Conservation (phyloP, 2,113 vertebrate species). For the Pomatorhinus ruficollis region DNA sequence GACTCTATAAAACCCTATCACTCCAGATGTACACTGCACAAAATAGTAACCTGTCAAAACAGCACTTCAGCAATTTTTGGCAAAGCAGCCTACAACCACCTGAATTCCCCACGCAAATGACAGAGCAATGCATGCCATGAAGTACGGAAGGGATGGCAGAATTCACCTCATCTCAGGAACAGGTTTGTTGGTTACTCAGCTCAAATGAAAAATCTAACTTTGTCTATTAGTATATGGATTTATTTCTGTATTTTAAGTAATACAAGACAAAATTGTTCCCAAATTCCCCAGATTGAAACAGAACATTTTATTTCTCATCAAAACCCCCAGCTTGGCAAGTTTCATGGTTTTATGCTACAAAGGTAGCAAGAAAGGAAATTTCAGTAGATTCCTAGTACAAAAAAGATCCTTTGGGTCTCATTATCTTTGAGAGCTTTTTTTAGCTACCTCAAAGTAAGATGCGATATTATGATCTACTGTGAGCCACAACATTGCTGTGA, state of each 20-base stretch:
- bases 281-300: not conserved
- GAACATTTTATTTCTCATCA: not conserved
- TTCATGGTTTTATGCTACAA: not conserved
- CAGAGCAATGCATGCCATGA: accelerated
- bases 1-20: not conserved
- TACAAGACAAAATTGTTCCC: not conserved
- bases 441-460: not conserved
- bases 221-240: too few relatives aligned
- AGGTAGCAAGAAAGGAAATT: not conserved
- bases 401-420: not conserved
- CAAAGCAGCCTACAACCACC: not conserved
- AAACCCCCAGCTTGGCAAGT: not conserved
- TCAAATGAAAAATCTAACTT: not conserved
- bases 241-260: not conserved
- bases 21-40: not conserved
- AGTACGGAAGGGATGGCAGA: not conserved
- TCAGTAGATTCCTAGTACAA: not conserved
- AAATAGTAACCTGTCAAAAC: not conserved
- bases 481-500: not conserved
- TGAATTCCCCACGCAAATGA: not conserved
- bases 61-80: not conserved
- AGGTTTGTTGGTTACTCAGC: not conserved
- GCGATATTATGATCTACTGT: not conserved
- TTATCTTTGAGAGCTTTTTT: not conserved
- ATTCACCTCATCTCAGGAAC: not conserved